These are phyloP conservation scores for Vulpes ferrilata DNA, from an alignment of 2,113 vertebrate genomes.

Conservation along the genomic window DNA sequence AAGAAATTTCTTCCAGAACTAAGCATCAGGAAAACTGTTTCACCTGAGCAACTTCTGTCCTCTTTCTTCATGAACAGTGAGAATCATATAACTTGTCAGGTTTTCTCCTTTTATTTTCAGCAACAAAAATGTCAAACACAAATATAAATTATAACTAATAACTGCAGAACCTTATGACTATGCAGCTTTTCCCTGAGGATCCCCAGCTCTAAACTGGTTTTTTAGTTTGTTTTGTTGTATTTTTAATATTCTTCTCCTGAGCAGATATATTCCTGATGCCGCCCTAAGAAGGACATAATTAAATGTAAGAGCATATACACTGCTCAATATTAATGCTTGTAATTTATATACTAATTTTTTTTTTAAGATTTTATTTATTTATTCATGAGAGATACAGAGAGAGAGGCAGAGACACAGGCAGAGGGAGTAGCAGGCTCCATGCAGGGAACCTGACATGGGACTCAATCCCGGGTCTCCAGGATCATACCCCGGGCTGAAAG, in stretches of 20 bases:
- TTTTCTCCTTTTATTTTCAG: slow-evolving; percentile 39
- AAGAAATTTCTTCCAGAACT: neutral
- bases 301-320: neutral
- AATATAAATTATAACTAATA: neutral
- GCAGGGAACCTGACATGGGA: too few species aligned
- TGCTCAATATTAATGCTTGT: neutral
- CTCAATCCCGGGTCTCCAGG: too few species aligned
- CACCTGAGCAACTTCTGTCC: neutral
- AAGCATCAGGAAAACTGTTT: neutral
- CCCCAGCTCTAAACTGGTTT: neutral
- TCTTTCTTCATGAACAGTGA: neutral
- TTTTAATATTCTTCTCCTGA: slow-evolving; percentile 12
- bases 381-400: too few species aligned
- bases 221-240: neutral
- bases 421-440: too few species aligned
- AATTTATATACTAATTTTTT: slow-evolving; percentile 20
- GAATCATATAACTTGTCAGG: slow-evolving; percentile 7
- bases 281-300: neutral
- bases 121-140: slow-evolving; percentile 8
- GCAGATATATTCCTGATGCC: neutral
- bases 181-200: neutral
- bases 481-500: too few species aligned
- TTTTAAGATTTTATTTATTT: too few species aligned
- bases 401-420: too few species aligned
- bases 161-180: neutral